Base-by-base conservation (phyloP, 2,113 vertebrate species). In the Erythrolamprus reginae region DNA sequence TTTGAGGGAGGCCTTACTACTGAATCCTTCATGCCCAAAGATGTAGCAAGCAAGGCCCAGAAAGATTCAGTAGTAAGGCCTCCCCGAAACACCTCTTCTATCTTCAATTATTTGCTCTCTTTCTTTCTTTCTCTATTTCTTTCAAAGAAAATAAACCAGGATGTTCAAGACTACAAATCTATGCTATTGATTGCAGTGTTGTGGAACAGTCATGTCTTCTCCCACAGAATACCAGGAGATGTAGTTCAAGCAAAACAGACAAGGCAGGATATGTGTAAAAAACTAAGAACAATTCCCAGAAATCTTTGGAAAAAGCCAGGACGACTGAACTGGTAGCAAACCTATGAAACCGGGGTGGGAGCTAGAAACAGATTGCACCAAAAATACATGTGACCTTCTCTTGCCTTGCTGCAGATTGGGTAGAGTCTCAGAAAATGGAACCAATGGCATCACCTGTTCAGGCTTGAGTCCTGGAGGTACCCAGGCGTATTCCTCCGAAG, bases 401-500 rank as follows among this genome's bases (percentile, higher is more conserved):
- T 10, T 89, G 13, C 5, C 3, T 65, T 48, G 86, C 12, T 56
- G 53, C 52, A 87, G 21, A 12, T 17, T n/a, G 15, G 21, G 15
- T 45, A 65, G n/a, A 65, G n/a, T 28, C 42, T 88, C 45, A 48
- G 15, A 88, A 65, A 42, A 61, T 19, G 5, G 24, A 21, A 28
- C 53, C 85, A 88, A 89, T 42, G 9, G 13, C 13, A 70, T 95
- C 96, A 99, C 98, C 98, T 99, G 98, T 95, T 98, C 98, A 0
- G 98, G 98, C 94, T 98, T 98, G 92, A 99, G 98, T 47, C 98
- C 98, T 0, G 98, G 98, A 13, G 98, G 98, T 84, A 98, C 98
- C 98, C 98, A 99, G 42, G 98, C 96, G 38, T 99, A 99, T 92
- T 99, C 98, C 94, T 99, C 98, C 0, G 98, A 98, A 92, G 98